Conservation (phyloP, 2,797 vertebrate genomes). For the Cirrhinus molitorella region DNA sequence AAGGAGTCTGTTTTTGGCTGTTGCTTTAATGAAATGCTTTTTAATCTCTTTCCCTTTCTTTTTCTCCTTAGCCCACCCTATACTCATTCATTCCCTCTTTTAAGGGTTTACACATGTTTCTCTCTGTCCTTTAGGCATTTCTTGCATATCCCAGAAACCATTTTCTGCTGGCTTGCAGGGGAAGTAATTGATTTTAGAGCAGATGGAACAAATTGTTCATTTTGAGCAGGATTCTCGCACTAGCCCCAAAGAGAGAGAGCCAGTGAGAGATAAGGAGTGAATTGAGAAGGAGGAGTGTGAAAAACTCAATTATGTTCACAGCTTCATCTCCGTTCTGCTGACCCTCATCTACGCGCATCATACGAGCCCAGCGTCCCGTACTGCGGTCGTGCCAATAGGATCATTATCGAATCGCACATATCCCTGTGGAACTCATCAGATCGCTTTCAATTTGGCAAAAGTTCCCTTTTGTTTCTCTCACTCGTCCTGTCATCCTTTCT, state of each 20-base stretch:
- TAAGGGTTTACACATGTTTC: constrained; percentile 29
- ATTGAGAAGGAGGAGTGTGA: constrained; percentile 52
- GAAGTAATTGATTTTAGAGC: constrained; percentile 61
- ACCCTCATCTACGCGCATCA: constrained; percentile 36
- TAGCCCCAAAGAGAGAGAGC: constrained; percentile 18
- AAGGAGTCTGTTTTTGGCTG: not conserved
- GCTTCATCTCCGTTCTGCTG: constrained; percentile 35
- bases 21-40: constrained; percentile 12
- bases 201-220: constrained; percentile 58
- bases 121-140: constrained; percentile 24
- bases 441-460: constrained; percentile 13
- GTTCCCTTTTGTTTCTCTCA: constrained; percentile 9
- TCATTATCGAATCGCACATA: constrained; percentile 44
- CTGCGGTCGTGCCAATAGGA: constrained; percentile 25
- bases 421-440: constrained; percentile 32
- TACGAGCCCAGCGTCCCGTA: not conserved
- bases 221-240: constrained; percentile 30
- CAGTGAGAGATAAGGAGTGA: constrained; percentile 15
- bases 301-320: constrained; percentile 56
- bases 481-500: not conserved
- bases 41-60: constrained; percentile 18
- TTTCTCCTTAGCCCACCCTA: not conserved
- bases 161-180: constrained; percentile 47
- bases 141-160: constrained; percentile 48
- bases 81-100: not conserved